phyloP scores from a whole-genome alignment of 2,113 vertebrate genomes.

The Podilymbus podiceps region DNA sequence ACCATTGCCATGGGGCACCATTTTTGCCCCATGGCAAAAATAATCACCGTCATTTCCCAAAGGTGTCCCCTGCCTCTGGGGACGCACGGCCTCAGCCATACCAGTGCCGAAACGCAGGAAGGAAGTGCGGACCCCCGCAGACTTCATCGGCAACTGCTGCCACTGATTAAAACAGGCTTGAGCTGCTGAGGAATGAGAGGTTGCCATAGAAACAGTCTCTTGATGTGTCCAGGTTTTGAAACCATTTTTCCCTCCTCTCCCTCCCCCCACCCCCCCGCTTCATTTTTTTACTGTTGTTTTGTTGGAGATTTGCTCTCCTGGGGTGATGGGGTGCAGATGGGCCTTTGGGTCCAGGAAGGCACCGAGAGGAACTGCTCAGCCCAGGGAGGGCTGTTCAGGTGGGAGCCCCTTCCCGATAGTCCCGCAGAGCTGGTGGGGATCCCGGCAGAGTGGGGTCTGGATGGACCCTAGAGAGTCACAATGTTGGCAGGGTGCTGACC shows the following conservation, averaged over 20 bases:
- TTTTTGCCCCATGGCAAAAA: not conserved
- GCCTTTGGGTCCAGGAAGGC: not conserved
- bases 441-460: not conserved
- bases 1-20: no score
- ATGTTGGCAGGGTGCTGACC: not conserved
- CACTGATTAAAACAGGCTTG: slow-evolving; percentile 68
- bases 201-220: slow-evolving; percentile 77
- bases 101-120: not conserved
- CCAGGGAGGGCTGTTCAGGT: not conserved
- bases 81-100: not conserved
- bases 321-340: not conserved
- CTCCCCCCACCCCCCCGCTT: not conserved
- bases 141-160: slow-evolving; percentile 32
- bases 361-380: not conserved
- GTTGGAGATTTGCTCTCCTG: not conserved
- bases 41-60: not conserved
- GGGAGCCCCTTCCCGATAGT: accelerated
- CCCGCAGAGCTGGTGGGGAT: not conserved
- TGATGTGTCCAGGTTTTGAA: slow-evolving; percentile 77
- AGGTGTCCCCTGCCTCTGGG: not conserved
- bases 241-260: slow-evolving; percentile 23
- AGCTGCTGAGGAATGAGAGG: slow-evolving; percentile 66
- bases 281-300: not conserved
- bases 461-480: not conserved
- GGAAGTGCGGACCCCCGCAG: not conserved